A percentile compares a stretch with the other conserved stretches of the same genome.
Conservation (phyloP, 2,113 vertebrate genomes). For the Ahaetulla prasina region DNA sequence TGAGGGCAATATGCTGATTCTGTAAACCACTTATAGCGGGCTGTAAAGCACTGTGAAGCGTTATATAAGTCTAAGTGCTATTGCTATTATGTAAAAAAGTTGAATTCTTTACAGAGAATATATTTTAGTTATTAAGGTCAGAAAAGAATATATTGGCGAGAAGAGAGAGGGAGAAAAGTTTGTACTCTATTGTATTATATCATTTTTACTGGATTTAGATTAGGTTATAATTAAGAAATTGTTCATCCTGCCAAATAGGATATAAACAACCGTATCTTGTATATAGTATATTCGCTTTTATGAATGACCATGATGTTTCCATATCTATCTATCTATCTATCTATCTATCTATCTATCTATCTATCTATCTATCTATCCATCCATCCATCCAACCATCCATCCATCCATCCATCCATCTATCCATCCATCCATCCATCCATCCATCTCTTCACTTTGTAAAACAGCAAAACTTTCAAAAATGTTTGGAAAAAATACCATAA, state of each 20-base stretch:
- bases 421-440: too few relatives aligned
- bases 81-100: constrained; percentile 6
- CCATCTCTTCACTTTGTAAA: not conserved
- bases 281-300: constrained; percentile 15
- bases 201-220: not conserved
- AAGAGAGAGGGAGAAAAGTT: not conserved
- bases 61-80: too few relatives aligned
- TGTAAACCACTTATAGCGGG: too few relatives aligned
- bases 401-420: not conserved
- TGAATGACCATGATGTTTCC: constrained; percentile 23
- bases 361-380: not conserved
- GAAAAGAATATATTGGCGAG: not conserved
- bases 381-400: too few relatives aligned
- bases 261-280: constrained; percentile 16
- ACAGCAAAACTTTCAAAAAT: not conserved
- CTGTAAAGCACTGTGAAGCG: too few relatives aligned
- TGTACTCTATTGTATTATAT: not conserved
- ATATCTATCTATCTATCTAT: not conserved
- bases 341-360: not conserved
- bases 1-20: too few relatives aligned
- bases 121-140: constrained; percentile 1
- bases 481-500: not conserved
- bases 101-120: not conserved
- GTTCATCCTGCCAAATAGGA: not conserved
- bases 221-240: not conserved